Conservation (phyloP, 2,113 vertebrate genomes). For the Rhynchomys soricoides region DNA sequence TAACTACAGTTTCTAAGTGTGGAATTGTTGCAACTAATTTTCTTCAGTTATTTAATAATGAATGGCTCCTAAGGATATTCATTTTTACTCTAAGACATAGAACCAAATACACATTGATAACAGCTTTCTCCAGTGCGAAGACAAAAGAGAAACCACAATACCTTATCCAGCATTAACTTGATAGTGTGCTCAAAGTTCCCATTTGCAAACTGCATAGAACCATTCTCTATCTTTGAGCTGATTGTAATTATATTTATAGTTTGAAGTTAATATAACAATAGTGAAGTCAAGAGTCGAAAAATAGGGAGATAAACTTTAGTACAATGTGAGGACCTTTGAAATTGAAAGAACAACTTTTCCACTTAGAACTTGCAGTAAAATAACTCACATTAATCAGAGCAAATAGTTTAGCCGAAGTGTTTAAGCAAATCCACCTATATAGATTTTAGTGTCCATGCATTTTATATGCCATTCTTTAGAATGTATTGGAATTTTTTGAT, state of each 20-base stretch:
- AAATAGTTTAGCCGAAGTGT: conserved; percentile 20
- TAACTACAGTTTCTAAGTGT: not conserved
- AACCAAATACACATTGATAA: conserved; percentile 25
- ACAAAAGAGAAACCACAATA: conserved; percentile 39
- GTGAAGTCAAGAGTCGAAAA: conserved; percentile 21
- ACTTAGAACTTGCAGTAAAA: not conserved
- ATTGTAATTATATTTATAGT: conserved; percentile 55
- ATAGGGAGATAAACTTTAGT: conserved; percentile 41
- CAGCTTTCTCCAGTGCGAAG: not conserved
- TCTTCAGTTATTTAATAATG: conserved; percentile 53
- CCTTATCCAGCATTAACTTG: not conserved
- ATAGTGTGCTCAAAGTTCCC: not conserved
- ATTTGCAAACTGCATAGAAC: not conserved
- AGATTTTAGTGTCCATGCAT: not conserved
- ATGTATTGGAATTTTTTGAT: not conserved
- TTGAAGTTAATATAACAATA: conserved; percentile 3
- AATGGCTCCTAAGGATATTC: conserved; percentile 38
- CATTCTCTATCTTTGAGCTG: conserved; percentile 27
- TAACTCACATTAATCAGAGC: not conserved
- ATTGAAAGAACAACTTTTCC: not conserved
- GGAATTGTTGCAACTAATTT: conserved; percentile 42
- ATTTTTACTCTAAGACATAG: conserved; percentile 15
- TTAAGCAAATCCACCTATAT: conserved; percentile 9
- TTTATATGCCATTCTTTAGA: conserved; percentile 14
- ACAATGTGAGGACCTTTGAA: not conserved